These are phyloP conservation scores for Empidonax alnorum DNA, from an alignment of 2,113 vertebrate genomes.

Conservation along the genomic window DNA sequence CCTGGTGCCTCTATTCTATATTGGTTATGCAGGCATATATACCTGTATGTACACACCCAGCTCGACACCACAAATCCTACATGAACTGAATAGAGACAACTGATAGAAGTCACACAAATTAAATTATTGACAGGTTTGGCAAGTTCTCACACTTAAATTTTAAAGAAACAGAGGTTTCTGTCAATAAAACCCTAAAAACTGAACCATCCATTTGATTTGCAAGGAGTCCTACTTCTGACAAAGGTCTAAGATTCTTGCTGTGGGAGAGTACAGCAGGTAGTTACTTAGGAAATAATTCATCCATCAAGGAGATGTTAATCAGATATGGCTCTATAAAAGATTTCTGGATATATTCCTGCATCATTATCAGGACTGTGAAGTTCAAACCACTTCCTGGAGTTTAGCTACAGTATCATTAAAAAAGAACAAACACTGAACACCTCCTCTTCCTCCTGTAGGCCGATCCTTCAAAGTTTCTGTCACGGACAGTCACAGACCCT, in stretches of 20 bases:
- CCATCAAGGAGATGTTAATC: background rate
- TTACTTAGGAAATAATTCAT: background rate
- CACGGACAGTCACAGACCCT: background rate
- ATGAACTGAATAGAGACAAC: background rate
- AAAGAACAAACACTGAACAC: background rate
- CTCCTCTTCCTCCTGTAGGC: background rate
- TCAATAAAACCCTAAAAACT: background rate
- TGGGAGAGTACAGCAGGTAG: background rate
- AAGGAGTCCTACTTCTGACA: background rate
- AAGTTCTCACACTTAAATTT: background rate
- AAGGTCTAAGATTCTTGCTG: background rate
- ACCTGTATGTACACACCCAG: background rate
- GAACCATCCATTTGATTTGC: background rate
- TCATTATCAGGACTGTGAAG: background rate
- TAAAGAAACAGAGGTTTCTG: background rate
- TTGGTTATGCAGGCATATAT: accelerated
- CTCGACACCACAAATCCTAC: background rate
- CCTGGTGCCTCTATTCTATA: background rate
- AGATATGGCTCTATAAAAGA: background rate
- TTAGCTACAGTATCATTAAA: background rate
- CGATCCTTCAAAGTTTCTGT: background rate
- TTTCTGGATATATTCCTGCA: background rate
- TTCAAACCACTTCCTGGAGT: background rate
- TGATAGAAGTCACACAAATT: background rate
- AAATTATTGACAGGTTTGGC: background rate